These are phyloP conservation scores for Prietella phreatophila DNA, from an alignment of 2,113 vertebrate genomes.

Conservation along the genomic window DNA sequence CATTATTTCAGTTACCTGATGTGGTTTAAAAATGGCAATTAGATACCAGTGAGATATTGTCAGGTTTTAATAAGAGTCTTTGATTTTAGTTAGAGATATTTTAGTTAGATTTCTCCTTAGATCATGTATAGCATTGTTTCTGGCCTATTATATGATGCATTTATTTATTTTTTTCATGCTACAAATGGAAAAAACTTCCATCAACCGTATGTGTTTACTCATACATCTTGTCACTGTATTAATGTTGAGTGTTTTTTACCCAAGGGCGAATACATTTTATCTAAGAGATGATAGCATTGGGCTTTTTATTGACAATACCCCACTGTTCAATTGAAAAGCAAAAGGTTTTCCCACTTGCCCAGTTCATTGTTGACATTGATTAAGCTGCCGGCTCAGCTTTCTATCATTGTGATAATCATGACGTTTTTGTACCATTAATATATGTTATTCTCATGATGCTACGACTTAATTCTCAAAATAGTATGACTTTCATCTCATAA, in stretches of 20 bases:
- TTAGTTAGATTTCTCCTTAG: too few species aligned
- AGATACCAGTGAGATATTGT: constrained; percentile 58
- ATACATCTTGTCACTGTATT: background rate
- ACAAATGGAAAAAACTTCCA: constrained; percentile 42
- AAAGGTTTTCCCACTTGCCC: background rate
- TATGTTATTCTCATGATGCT: too few species aligned
- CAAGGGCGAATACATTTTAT: background rate
- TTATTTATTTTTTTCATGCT: constrained; percentile 52
- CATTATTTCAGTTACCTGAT: constrained; percentile 40
- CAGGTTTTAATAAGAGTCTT: constrained; percentile 61
- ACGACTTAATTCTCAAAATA: background rate
- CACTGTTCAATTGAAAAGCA: background rate
- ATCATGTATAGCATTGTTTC: constrained; percentile 55
- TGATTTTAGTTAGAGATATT: constrained; percentile 64
- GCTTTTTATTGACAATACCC: constrained; percentile 12
- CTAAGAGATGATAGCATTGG: constrained; percentile 4
- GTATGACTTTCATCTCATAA: too few species aligned
- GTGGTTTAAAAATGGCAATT: constrained; percentile 56
- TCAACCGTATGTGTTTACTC: constrained; percentile 26
- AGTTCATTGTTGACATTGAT: background rate
- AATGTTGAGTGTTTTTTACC: background rate
- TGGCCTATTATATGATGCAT: constrained; percentile 46
- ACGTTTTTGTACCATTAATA: too few species aligned
- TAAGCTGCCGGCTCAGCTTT: too few species aligned
- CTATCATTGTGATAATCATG: too few species aligned